These are phyloP conservation scores for Epinephelus coioides DNA, from an alignment of 2,797 vertebrate genomes.

Conservation along the genomic window DNA sequence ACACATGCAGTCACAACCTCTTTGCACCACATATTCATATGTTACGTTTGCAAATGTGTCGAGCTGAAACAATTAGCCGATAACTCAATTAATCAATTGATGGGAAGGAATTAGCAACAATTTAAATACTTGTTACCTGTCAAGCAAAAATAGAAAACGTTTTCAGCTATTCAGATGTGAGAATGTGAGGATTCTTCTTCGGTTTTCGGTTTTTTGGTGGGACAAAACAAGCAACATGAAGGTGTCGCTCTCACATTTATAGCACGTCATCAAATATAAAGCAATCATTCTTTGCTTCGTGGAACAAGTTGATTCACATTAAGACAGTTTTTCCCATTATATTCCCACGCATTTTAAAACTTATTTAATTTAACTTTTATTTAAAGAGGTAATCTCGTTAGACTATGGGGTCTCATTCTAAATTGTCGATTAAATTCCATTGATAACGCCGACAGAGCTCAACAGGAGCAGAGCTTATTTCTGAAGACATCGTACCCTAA, in stretches of 20 bases:
- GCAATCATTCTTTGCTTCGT: not conserved
- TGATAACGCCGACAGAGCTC: not conserved
- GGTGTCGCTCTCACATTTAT: not conserved
- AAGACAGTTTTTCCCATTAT: too few relatives aligned
- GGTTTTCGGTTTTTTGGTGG: not conserved
- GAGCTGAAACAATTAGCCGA: too few relatives aligned
- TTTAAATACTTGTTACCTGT: not conserved
- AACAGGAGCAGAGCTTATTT: not conserved
- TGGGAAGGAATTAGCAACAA: not conserved
- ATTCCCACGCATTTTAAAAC: too few relatives aligned
- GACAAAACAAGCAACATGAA: not conserved
- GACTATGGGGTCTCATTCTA: not conserved
- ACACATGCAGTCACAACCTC: too few relatives aligned
- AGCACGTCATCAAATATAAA: not conserved
- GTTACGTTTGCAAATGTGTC: too few relatives aligned
- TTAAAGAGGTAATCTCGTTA: too few relatives aligned
- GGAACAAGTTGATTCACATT: not conserved
- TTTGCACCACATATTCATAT: too few relatives aligned
- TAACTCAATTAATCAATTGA: not conserved
- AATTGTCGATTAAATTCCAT: not conserved
- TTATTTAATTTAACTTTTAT: too few relatives aligned
- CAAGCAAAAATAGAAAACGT: not conserved
- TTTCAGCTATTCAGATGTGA: not conserved
- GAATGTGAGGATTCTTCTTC: not conserved
- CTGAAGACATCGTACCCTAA: not conserved